A percentile compares a stretch with the other conserved stretches of the same genome.
Conservation (phyloP, 37 sponge, comb jelly and placozoan genomes). For the Chondrosia reniformis region DNA sequence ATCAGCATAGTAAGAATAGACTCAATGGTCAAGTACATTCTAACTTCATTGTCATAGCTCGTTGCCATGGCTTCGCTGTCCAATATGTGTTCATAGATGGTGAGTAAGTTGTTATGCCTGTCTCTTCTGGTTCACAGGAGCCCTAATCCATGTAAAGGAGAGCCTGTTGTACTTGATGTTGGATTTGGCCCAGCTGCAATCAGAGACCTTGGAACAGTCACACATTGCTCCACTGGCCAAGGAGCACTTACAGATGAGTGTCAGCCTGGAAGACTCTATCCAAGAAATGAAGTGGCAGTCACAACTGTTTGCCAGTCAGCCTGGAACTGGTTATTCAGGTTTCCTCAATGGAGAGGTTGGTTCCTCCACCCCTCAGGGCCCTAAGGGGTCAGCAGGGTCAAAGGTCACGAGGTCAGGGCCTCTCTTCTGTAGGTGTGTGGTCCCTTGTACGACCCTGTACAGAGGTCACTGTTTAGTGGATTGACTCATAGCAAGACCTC, state of each 20-base stretch:
- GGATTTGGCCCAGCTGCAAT: no score
- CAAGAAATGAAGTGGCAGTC: background rate
- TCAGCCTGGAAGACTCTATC: background rate
- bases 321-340: conserved; percentile 44
- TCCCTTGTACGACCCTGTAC: background rate
- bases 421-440: background rate
- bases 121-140: no score
- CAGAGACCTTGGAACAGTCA: no score
- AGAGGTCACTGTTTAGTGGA: conserved; percentile 35
- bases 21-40: no score
- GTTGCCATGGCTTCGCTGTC: no score
- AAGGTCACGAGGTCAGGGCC: background rate
- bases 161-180: no score
- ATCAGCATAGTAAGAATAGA: background rate
- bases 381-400: background rate
- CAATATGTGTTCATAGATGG: no score
- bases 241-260: background rate
- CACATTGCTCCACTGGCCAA: no score
- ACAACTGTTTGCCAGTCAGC: conserved; percentile 32
- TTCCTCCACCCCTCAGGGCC: background rate
- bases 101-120: no score
- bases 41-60: no score
- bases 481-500: conserved; percentile 38
- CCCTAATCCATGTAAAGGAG: no score
- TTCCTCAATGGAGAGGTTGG: conserved; percentile 27